Conservation (phyloP, 2,113 vertebrate genomes). For the Paraplagusia blochii region DNA sequence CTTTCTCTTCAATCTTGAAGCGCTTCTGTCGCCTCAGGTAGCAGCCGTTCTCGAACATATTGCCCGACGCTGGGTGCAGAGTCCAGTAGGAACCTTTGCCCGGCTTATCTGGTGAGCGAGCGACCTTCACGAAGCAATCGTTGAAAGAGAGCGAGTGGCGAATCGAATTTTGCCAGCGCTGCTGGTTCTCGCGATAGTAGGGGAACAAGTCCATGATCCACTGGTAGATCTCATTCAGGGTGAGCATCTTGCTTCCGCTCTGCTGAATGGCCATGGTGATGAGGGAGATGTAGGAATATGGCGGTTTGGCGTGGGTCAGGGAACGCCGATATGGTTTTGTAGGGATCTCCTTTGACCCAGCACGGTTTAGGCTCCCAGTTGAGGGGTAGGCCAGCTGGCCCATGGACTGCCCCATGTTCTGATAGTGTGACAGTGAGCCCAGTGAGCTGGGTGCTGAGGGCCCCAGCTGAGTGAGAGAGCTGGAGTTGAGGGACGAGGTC, state of each 20-base stretch:
- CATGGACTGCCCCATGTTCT: constrained; percentile 78
- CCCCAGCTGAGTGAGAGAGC: constrained; percentile 74
- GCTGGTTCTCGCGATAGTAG: constrained; percentile 89
- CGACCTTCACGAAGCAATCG: constrained; percentile 91
- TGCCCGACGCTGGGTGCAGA: constrained; percentile 87
- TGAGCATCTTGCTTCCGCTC: constrained; percentile 89
- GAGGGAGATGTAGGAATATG: constrained; percentile 92
- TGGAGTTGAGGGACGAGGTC: constrained; percentile 73
- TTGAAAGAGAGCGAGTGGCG: constrained; percentile 93
- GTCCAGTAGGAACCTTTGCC: constrained; percentile 93
- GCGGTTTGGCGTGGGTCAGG: constrained; percentile 87
- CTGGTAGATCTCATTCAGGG: constrained; percentile 91
- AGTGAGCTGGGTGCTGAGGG: constrained; percentile 67
- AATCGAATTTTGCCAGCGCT: constrained; percentile 93
- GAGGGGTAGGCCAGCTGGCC: constrained; percentile 77
- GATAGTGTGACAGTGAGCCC: constrained; percentile 78
- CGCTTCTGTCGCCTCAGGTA: constrained; percentile 89
- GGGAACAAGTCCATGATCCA: constrained; percentile 97
- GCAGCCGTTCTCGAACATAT: constrained; percentile 94
- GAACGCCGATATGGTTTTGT: constrained; percentile 84
- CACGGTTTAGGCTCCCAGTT: constrained; percentile 65
- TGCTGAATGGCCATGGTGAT: constrained; percentile 95
- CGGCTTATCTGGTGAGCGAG: constrained; percentile 86
- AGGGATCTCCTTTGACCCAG: constrained; percentile 80
- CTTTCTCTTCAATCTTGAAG: constrained; percentile 88